These are phyloP conservation scores for Sparidentex hasta DNA, from an alignment of 2,797 vertebrate genomes.

Conservation along the genomic window DNA sequence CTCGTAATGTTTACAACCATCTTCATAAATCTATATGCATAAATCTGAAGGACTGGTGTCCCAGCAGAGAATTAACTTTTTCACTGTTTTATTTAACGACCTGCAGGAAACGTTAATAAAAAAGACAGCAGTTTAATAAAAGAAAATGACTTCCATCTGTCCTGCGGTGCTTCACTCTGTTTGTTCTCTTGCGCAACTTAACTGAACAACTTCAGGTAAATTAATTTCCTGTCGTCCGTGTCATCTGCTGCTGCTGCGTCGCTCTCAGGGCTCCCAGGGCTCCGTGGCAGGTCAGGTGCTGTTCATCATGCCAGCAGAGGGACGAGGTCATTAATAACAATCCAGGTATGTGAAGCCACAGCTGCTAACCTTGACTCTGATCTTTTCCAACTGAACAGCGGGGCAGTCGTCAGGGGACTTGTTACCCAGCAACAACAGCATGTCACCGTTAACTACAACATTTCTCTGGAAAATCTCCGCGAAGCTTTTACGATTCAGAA, in stretches of 20 bases:
- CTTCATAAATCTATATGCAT: no score
- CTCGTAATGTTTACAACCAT: no score
- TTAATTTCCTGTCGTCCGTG: neutral
- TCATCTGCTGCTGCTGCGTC: neutral
- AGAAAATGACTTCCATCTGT: no score
- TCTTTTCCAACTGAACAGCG: constrained; percentile 20
- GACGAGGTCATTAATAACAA: constrained; percentile 30
- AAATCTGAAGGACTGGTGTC: neutral
- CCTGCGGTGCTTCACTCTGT: no score
- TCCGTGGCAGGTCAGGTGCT: constrained; percentile 11
- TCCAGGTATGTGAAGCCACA: constrained; percentile 16
- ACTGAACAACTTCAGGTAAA: neutral
- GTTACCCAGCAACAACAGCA: constrained; percentile 39
- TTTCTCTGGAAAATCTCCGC: constrained; percentile 1
- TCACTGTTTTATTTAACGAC: constrained; percentile 17
- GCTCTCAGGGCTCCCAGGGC: neutral
- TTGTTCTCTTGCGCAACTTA: neutral
- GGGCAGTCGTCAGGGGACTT: constrained; percentile 5
- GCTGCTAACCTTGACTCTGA: constrained; percentile 35
- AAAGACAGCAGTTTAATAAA: neutral
- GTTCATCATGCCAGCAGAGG: neutral
- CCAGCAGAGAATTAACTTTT: neutral
- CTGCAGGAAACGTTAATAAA: neutral
- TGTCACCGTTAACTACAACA: constrained; percentile 12
- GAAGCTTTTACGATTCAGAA: neutral